phyloP scores from a whole-genome alignment of 2,113 vertebrate genomes.

The Crotalus helleri region DNA sequence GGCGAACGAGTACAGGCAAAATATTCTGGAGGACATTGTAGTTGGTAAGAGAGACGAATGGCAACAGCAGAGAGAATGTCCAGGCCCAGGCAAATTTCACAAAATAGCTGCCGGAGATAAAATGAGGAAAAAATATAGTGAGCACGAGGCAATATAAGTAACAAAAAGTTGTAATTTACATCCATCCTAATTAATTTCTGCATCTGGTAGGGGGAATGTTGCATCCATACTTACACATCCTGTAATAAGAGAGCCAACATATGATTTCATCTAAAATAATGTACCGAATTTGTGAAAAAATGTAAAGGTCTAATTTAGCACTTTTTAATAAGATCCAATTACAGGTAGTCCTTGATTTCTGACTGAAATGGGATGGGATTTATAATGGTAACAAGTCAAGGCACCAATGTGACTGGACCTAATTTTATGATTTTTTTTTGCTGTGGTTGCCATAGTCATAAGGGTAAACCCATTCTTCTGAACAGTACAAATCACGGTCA shows the following conservation, averaged over 20 bases:
- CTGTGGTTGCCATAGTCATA: neutral
- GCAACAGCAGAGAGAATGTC: conserved; percentile 87
- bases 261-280: neutral
- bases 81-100: conserved; percentile 96
- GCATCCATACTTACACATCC: neutral
- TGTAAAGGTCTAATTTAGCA: neutral
- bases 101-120: conserved; percentile 81
- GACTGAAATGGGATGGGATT: neutral
- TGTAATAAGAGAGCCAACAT: neutral
- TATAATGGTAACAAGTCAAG: neutral
- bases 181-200: neutral
- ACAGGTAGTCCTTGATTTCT: neutral
- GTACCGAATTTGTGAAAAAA: neutral
- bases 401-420: neutral
- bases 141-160: neutral
- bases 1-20: conserved; percentile 67
- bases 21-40: conserved; percentile 64
- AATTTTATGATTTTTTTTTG: neutral
- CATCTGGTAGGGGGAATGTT: neutral
- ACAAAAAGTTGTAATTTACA: neutral
- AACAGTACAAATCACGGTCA: neutral
- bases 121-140: neutral
- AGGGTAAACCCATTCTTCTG: neutral
- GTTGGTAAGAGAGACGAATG: conserved; percentile 85
- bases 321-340: neutral